phyloP scores from a whole-genome alignment of 2,888 invertebrate genomes.

The Macaria notata region DNA sequence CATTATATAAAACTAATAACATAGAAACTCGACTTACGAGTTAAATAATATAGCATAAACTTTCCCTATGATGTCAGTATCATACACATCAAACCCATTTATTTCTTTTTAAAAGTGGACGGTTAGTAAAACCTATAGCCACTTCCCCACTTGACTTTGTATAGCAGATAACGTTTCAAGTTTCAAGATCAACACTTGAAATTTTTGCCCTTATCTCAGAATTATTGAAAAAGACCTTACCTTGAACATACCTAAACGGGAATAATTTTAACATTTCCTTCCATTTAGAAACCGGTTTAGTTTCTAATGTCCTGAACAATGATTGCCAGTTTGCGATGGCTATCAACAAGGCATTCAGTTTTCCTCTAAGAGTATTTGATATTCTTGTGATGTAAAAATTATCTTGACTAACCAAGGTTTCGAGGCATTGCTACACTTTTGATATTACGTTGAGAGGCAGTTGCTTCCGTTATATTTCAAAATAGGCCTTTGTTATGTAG shows the following conservation, averaged over 20 bases:
- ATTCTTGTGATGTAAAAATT: slow-evolving; percentile 46
- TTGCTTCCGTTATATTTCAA: no score
- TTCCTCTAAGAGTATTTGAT: slow-evolving; percentile 56
- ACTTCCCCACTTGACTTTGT: slow-evolving; percentile 2
- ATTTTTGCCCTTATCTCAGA: slow-evolving; percentile 4
- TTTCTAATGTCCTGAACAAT: slow-evolving; percentile 4
- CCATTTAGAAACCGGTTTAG: slow-evolving; percentile 7
- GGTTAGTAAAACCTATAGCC: no score
- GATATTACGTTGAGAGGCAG: no score
- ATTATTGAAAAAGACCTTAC: neutral
- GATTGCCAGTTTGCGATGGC: slow-evolving; percentile 27
- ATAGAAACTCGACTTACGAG: no score
- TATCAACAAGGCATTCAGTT: slow-evolving; percentile 36
- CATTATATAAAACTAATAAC: no score
- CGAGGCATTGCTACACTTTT: neutral
- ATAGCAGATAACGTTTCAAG: slow-evolving; percentile 2
- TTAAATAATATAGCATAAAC: no score
- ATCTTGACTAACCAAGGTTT: no score
- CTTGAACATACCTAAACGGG: slow-evolving; percentile 4
- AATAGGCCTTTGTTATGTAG: no score
- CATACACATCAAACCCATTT: no score
- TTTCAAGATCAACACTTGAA: neutral
- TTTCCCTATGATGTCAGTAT: no score
- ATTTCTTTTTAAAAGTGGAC: no score
- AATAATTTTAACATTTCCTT: slow-evolving; percentile 1